Evolutionary conservation across 2,797 vertebrate genomes (phyloP), one percentile per base, ranked within the genome.

Genomic region (Cyprinella venusta): DNA sequence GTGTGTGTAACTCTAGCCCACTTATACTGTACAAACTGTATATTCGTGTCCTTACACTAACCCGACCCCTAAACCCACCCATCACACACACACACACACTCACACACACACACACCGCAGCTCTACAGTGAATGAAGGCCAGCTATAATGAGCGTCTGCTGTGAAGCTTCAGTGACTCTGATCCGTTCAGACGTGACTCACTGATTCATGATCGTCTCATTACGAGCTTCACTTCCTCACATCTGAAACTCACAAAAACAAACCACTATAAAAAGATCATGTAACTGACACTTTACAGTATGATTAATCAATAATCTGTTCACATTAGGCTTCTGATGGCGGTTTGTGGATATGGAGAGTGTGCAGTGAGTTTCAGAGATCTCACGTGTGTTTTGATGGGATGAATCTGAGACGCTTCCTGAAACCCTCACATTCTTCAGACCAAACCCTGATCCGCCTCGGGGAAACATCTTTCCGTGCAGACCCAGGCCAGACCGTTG

Each of bases 361-460:
- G 5, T 15, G 45, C 13, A 15, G 45, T 45, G 42, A 45, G 42
- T 42, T 40, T 24, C 70, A 36, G 9, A 54, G 26, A 74, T 33
- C 26, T 72, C 9, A 7, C 1, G 56, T 1, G 30, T 38, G 26
- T 79, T 67, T 38, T 26, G 19, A 24, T 76, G 12, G 7, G 52
- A 45, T 16, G 30, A n/a, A 19, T 24, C n/a, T 56, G 21, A 69
- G 48, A 80, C 26, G n/a, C 36, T 59, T 76, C 54, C 24, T 68
- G 64, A 68, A 69, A 67, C 26, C 8, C 40, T 67, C 3, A 18
- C 52, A 80, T 80, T 80, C 67, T 69, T 45, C 70, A 52, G 30
- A 30, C 36, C 24, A 9, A 69, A 50, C 12, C 67, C 65, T 40
- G 21, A 8, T 42, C 6, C 21, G 12, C 38, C 69, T 71, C 19